These are phyloP conservation scores for Cydia fagiglandana DNA, from an alignment of 1,140 invertebrate genomes.

Conservation along the genomic window DNA sequence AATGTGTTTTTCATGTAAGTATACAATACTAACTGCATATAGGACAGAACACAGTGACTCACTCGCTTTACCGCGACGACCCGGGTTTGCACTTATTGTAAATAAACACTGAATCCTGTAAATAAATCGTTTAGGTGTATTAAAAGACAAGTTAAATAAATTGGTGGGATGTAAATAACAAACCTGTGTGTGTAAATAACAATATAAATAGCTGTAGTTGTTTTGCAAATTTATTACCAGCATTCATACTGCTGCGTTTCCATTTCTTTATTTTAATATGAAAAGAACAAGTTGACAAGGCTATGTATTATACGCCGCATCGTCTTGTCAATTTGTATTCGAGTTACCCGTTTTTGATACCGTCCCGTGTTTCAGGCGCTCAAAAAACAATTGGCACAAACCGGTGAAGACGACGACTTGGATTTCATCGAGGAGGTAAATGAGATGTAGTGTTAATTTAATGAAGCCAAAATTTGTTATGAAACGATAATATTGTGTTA, in stretches of 20 bases:
- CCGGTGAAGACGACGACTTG: conserved; percentile 65
- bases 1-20: background rate
- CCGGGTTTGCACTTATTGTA: conserved; percentile 13
- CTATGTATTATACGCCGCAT: background rate
- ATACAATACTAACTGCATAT: background rate
- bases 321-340: background rate
- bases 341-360: background rate
- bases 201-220: conserved; percentile 4
- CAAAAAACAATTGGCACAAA: conserved; percentile 66
- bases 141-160: background rate
- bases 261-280: background rate
- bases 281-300: background rate
- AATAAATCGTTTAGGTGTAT: background rate
- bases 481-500: too few species aligned
- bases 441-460: background rate
- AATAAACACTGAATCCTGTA: conserved; percentile 20
- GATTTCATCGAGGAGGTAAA: conserved; percentile 62
- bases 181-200: conserved; percentile 11
- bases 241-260: conserved; percentile 13
- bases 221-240: conserved; percentile 6
- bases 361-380: conserved; percentile 56
- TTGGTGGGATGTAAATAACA: conserved; percentile 19
- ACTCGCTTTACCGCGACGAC: background rate
- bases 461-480: too few species aligned
- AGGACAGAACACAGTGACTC: conserved; percentile 31